A percentile compares a stretch with the other conserved stretches of the same genome.
These are phyloP conservation scores for Sarcophaga peregrina DNA, from an alignment of 1,140 invertebrate species.

Conservation along the genomic window DNA sequence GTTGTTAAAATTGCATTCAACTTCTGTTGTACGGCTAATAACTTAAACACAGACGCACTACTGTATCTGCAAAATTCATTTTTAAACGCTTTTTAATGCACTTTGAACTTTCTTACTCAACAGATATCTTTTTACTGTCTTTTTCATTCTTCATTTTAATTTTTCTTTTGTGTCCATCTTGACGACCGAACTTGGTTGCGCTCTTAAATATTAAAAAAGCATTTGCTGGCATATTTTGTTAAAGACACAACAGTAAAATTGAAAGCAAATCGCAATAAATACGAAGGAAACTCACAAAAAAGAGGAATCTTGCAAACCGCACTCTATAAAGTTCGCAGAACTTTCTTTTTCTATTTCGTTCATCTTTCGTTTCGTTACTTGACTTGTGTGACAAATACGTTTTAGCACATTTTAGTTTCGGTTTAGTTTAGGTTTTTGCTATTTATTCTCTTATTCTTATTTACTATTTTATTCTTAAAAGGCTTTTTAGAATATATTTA, in stretches of 20 bases:
- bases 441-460: no score
- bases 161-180: no score
- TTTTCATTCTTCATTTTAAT: background rate
- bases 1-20: background rate
- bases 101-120: background rate
- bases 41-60: conserved; percentile 14
- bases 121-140: background rate
- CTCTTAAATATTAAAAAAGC: background rate
- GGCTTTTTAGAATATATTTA: background rate
- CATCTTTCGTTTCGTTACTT: background rate
- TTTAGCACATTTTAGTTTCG: conserved; percentile 9
- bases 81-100: conserved; percentile 22
- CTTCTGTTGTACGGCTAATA: conserved; percentile 9
- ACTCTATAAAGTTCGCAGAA: background rate
- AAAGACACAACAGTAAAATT: background rate
- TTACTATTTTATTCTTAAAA: no score
- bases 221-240: background rate
- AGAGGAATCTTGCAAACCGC: background rate
- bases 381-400: conserved; percentile 28
- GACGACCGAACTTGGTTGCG: background rate
- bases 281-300: background rate
- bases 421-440: background rate
- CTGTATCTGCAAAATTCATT: background rate
- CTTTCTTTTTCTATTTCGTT: conserved; percentile 5
- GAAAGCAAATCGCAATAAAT: background rate